Base-by-base conservation (phyloP, 2,113 vertebrate genomes). In the Odocoileus virginianus region DNA sequence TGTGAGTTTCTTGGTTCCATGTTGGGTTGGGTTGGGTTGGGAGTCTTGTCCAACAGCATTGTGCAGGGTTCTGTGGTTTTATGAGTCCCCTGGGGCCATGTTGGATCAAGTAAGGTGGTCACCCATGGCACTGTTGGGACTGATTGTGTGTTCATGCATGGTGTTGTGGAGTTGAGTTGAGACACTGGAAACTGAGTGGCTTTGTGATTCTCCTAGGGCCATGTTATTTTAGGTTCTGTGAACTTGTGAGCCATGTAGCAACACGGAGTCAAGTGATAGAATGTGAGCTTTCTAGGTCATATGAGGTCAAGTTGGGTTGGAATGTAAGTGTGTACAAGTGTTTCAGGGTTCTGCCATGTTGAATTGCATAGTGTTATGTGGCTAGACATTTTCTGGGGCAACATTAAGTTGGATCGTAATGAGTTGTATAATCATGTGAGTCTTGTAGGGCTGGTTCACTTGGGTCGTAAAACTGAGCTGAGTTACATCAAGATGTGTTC, bases 211-310 rank as follows among this genome's bases (percentile, higher is more conserved):
- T 96, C 50, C 89, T 79, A 60, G 87, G 83, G 54, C 55, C 30
- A 1, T 58, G 79, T 94, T 95, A 60, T 94, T 95, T 98, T 74
- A 89, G 79, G 64, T 91, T 92, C 89, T 97, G 89, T 60, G 96
- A 96, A 83, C 50, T 95, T 87, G 47, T 86, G 74, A 97, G 89
- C 91, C 45, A 23, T 28, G 17, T 61, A 17, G 43, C 52, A 64
- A 78, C 40, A 45, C 5, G 5, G 76, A 88, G 83, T 67, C 90
- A 71, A 87, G 33, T 60, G 71, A 60, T 30, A 90, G 50, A 71
- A 81, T 81, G 54, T 21, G 79, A 78, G 57, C 55, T 91, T 91
- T 64, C 67, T 64, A 54, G 76, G 78, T 97, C 61, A 40, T 6
- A 1, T 13, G 33, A 83, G 64, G 28, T 9, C 30, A 54, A 28